These are phyloP conservation scores for Atta cephalotes DNA, from an alignment of 1,140 invertebrate genomes.

Conservation along the genomic window DNA sequence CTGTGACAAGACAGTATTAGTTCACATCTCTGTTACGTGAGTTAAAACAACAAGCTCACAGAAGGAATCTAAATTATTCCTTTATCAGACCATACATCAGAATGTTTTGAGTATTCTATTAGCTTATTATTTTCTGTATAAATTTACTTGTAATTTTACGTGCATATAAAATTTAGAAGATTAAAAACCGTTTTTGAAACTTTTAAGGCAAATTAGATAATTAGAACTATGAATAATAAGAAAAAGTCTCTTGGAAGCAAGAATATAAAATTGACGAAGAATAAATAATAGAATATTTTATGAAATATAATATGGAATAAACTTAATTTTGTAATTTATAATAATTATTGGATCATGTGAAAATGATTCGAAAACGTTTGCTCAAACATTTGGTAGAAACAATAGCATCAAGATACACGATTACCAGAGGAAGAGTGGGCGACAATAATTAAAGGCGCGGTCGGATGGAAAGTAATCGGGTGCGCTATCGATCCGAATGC, in stretches of 20 bases:
- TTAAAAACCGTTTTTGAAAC: background rate
- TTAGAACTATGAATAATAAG: background rate
- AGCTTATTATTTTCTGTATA: background rate
- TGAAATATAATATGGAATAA: background rate
- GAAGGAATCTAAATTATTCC: slow-evolving; percentile 32
- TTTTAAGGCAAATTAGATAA: background rate
- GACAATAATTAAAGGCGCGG: slow-evolving; percentile 64
- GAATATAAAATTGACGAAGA: background rate
- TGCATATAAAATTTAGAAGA: background rate
- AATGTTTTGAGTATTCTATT: background rate
- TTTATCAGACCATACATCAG: background rate
- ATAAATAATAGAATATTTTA: background rate
- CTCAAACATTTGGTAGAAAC: slow-evolving; percentile 23
- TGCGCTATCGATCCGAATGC: slow-evolving; percentile 59
- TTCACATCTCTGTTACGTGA: background rate
- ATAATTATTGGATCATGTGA: slow-evolving; percentile 22
- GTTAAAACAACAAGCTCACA: background rate
- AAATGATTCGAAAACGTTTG: slow-evolving; percentile 13
- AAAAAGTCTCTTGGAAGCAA: background rate
- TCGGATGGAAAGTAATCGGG: slow-evolving; percentile 57
- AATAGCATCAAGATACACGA: slow-evolving; percentile 27
- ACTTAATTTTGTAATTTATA: no score
- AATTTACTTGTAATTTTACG: background rate
- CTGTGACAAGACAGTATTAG: slow-evolving; percentile 35
- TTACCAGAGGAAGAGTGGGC: slow-evolving; percentile 21